Conservation (phyloP, 2,888 invertebrate species). For the Euspilapteryx auroguttella region DNA sequence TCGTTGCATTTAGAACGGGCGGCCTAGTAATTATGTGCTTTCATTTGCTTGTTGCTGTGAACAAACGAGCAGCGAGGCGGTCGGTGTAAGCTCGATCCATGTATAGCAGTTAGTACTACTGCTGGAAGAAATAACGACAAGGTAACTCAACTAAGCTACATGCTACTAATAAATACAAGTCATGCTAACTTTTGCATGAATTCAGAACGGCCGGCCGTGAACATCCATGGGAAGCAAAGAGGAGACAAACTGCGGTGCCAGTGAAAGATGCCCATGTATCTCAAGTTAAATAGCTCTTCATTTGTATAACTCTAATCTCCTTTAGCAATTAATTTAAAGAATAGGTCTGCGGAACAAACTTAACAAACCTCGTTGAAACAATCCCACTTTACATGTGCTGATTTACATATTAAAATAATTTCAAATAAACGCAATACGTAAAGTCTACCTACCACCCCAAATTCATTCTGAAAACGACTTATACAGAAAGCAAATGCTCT, state of each 20-base stretch:
- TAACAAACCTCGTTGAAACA: constrained; percentile 50
- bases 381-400: constrained; percentile 58
- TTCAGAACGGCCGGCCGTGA: too few species aligned
- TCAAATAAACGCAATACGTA: constrained; percentile 57
- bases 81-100: constrained; percentile 48
- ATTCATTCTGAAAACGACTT: constrained; percentile 18
- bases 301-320: constrained; percentile 49
- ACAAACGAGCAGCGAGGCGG: constrained; percentile 46
- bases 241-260: too few species aligned
- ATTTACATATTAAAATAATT: constrained; percentile 63
- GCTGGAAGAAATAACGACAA: too few species aligned
- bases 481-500: too few species aligned
- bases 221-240: too few species aligned
- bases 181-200: too few species aligned
- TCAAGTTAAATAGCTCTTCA: too few species aligned
- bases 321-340: constrained; percentile 58
- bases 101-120: constrained; percentile 58
- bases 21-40: constrained; percentile 60
- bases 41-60: constrained; percentile 55
- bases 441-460: constrained; percentile 36
- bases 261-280: too few species aligned
- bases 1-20: constrained; percentile 56
- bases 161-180: too few species aligned
- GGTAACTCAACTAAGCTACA: too few species aligned
- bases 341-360: constrained; percentile 55